Evolutionary conservation across 2,888 invertebrate genomes (phyloP), one percentile per base, ranked within the genome.

Genomic region (Beris chalybata): DNA sequence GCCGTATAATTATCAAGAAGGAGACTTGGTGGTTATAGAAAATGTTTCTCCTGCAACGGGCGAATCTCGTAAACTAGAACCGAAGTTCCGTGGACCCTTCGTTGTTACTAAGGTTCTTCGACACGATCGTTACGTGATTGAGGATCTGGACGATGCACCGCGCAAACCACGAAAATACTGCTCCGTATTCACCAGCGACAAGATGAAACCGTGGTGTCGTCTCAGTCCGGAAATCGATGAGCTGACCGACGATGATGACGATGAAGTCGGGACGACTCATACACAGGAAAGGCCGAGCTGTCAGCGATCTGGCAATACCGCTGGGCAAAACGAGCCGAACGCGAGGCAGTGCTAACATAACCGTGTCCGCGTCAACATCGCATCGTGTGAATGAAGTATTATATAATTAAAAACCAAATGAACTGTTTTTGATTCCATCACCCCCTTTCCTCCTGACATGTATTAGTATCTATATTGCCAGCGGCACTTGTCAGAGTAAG

Each of bases 61-160:
- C 48, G 66, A 67, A 13, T 69, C 71, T 15, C 52, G 69, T 43
- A 74, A 74, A 64, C 54, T 72, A 30, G 68, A 70, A 54, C 70
- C 71, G 7, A 67, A 64, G 9, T 73, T 66, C 31, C 71, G 69
- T 43, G 73, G 74, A 3, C 71, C 72, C 9, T 73, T 71, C 58
- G 44, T 70, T 7, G 64, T 72, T 12, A 68, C 55, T 6, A 64
- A 70, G 63, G 69, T 59, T 1, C 63, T 73, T 15, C 53, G 65
- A n/a, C 67, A 70, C 32, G 72, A 74, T 48, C 61, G 73, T 3
- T 73, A 74, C 44, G 53, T 72, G 3, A n/a, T 74, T 29, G 66
- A 67, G 64, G 73, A 74, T 53, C 47, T 74, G 12, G 67, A 69
- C 2, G 71, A 68, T 5, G 65, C 70, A 1, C 52, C 66, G 30